Evolutionary conservation across 2,113 vertebrate genomes (phyloP).

Genomic region (Petrocephalus zakoni): DNA sequence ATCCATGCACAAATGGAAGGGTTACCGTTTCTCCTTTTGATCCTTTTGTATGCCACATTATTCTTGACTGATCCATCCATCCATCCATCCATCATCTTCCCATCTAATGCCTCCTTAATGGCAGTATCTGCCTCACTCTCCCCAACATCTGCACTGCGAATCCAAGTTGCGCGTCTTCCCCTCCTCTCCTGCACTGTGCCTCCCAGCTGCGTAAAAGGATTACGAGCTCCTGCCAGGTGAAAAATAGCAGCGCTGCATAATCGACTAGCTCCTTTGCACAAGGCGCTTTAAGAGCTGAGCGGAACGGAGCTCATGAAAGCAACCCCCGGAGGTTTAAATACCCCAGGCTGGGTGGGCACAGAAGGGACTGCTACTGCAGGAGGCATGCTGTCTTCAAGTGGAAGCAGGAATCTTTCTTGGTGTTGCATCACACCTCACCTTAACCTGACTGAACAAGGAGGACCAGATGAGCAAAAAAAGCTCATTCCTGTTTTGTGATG

Average conservation of each 20-base stretch:
- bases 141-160: not conserved
- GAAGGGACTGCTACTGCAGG: not conserved
- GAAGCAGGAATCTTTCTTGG: conserved; percentile 53
- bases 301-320: conserved; percentile 4
- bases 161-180: not conserved
- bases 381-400: conserved; percentile 34
- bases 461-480: conserved; percentile 24
- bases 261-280: conserved; percentile 3
- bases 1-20: not conserved
- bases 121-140: not conserved
- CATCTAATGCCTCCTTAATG: not conserved
- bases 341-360: not conserved
- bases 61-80: not conserved
- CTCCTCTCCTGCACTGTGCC: not conserved
- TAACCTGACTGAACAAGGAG: conserved; percentile 47
- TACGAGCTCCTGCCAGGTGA: conserved; percentile 6
- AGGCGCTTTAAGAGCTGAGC: not conserved
- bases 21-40: not conserved
- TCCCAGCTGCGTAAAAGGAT: not conserved
- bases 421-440: conserved; percentile 60
- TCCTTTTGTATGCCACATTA: not conserved
- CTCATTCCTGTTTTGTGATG: conserved; percentile 32
- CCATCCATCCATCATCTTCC: not conserved
- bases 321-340: not conserved
- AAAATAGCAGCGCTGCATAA: not conserved